Conservation (phyloP, 2,888 invertebrate genomes). For the Drosophila helvetica region DNA sequence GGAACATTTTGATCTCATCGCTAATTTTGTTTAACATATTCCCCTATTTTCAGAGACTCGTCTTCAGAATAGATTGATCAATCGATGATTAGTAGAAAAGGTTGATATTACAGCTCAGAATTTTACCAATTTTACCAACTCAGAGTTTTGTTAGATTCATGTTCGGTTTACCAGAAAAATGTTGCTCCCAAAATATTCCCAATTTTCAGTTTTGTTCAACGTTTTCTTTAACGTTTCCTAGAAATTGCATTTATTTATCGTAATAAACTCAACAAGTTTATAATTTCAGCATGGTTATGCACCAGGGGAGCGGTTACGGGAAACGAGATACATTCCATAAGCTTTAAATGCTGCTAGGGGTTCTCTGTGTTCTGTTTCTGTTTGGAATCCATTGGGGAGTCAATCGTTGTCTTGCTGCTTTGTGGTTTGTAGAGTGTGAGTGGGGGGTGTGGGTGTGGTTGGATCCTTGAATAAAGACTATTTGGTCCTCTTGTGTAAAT, state of each 20-base stretch:
- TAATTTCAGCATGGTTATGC: slow-evolving; percentile 32
- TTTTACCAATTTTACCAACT: background rate
- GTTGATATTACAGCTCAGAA: background rate
- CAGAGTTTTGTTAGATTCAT: no score
- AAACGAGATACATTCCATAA: slow-evolving; percentile 23
- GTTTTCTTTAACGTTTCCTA: slow-evolving; percentile 27
- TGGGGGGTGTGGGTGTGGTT: slow-evolving; percentile 21
- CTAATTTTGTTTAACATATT: no score
- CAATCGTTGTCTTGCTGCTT: slow-evolving; percentile 10
- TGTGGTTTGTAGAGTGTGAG: background rate
- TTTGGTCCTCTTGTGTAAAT: slow-evolving; percentile 48
- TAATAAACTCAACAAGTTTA: slow-evolving; percentile 69
- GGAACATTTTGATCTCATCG: no score
- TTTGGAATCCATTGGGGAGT: background rate
- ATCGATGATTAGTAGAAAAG: no score
- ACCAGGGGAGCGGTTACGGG: slow-evolving; percentile 4
- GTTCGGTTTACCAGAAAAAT: background rate
- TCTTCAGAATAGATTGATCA: background rate
- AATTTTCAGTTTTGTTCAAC: background rate
- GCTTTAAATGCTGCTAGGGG: slow-evolving; percentile 30
- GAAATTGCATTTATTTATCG: slow-evolving; percentile 72
- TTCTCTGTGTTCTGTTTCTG: background rate
- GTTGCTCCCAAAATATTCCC: background rate
- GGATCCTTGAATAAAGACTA: slow-evolving; percentile 45
- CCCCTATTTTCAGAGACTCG: no score